Evolutionary conservation across 2,888 invertebrate genomes (phyloP).

Genomic region (Thysanoteuthis rhombus): DNA sequence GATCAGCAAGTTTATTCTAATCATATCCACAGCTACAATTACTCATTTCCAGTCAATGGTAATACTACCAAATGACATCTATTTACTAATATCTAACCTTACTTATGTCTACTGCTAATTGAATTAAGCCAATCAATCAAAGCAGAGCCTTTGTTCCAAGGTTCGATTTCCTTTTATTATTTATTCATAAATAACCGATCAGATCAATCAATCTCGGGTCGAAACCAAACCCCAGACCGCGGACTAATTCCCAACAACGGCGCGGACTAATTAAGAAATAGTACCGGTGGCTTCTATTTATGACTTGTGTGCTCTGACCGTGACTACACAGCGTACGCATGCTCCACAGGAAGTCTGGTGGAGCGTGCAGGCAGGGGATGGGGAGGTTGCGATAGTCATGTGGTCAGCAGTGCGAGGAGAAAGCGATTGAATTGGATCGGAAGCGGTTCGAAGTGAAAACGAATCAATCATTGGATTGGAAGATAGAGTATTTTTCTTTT

Average conservation of each 20-base stretch:
- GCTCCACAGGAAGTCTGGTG: background rate
- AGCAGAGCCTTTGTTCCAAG: background rate
- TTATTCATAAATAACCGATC: background rate
- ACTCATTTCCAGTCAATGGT: too few relatives aligned
- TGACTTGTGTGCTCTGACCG: background rate
- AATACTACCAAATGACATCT: too few relatives aligned
- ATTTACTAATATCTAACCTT: too few relatives aligned
- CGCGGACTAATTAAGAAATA: background rate
- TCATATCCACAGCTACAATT: too few relatives aligned
- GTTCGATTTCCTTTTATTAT: background rate
- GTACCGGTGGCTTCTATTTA: conserved; percentile 12
- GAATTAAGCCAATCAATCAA: background rate
- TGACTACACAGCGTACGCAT: background rate
- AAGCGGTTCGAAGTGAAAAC: background rate
- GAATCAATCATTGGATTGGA: background rate
- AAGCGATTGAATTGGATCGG: background rate
- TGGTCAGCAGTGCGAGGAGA: too few relatives aligned
- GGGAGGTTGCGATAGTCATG: too few relatives aligned
- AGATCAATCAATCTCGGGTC: background rate
- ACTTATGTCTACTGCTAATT: background rate
- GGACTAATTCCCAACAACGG: background rate
- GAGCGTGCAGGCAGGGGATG: background rate
- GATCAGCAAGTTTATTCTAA: too few relatives aligned
- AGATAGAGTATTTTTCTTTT: background rate
- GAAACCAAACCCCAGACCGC: background rate